Percentiles rank a stretch among this genome's conserved stretches.
These are phyloP conservation scores for Babylonia areolata DNA, from an alignment of 1,140 invertebrate species.

Conservation along the genomic window DNA sequence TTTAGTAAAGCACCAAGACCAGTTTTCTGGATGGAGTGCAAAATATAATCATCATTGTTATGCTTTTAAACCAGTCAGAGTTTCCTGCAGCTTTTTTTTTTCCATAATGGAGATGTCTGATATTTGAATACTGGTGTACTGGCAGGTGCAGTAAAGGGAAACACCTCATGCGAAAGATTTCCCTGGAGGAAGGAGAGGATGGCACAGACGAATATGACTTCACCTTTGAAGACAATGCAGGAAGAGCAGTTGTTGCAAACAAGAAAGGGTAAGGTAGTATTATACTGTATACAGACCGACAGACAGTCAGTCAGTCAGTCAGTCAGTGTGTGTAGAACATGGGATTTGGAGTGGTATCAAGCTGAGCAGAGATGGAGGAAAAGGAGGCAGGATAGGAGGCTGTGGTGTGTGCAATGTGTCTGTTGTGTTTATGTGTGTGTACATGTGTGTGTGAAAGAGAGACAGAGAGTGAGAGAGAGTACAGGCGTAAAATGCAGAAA, in stretches of 20 bases:
- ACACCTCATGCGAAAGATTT: background rate
- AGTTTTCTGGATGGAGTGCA: too few species aligned
- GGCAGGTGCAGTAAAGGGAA: background rate
- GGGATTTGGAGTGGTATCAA: background rate
- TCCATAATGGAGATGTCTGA: too few species aligned
- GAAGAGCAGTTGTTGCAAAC: background rate
- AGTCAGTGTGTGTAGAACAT: background rate
- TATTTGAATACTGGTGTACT: background rate
- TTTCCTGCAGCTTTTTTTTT: too few species aligned
- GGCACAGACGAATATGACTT: background rate
- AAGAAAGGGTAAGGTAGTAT: background rate
- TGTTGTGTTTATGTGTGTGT: constrained; percentile 11
- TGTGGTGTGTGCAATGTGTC: too few species aligned
- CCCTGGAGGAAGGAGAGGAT: background rate
- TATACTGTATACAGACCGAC: too few species aligned
- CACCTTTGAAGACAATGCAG: background rate
- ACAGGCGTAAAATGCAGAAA: too few species aligned
- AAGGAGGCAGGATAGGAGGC: too few species aligned
- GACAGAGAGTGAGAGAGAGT: too few species aligned
- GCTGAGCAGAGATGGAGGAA: background rate
- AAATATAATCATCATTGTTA: too few species aligned
- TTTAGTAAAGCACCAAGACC: too few species aligned
- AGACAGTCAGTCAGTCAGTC: too few species aligned
- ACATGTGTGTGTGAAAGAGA: constrained; percentile 9
- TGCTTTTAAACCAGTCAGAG: too few species aligned